Conservation (phyloP, 2,888 invertebrate genomes). For the Poecilus cupreus region DNA sequence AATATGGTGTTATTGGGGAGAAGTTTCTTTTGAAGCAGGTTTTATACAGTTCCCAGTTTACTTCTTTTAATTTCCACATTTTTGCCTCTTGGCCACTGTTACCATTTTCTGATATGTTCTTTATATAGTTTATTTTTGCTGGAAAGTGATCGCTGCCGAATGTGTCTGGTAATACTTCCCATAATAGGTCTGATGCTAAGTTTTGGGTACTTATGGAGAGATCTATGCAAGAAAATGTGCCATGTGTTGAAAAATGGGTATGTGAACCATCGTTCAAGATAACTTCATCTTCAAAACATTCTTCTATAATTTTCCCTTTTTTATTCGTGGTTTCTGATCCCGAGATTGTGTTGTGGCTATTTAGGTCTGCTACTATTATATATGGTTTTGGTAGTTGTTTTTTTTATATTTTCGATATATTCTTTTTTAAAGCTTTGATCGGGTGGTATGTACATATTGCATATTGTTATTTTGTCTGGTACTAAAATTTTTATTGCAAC, state of each 20-base stretch:
- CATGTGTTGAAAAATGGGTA: constrained; percentile 56
- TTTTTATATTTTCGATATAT: constrained; percentile 42
- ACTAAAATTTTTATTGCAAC: constrained; percentile 52
- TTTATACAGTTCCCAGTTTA: constrained; percentile 60
- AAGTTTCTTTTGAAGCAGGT: too few relatives aligned
- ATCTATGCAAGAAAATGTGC: constrained; percentile 59
- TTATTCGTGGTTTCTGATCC: constrained; percentile 57
- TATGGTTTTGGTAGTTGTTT: constrained; percentile 61
- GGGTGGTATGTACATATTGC: constrained; percentile 61
- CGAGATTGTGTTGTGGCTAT: constrained; percentile 61
- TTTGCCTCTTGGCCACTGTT: background rate
- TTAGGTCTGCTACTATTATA: constrained; percentile 61
- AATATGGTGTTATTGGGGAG: too few relatives aligned
- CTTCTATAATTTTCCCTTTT: constrained; percentile 60
- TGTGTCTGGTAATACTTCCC: constrained; percentile 26
- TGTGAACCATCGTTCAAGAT: background rate
- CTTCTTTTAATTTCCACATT: constrained; percentile 61
- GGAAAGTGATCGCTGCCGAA: constrained; percentile 63
- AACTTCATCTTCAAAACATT: constrained; percentile 9
- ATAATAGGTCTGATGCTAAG: constrained; percentile 47
- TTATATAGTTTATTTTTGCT: background rate
- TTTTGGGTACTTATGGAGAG: constrained; percentile 51
- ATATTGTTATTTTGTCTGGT: constrained; percentile 49
- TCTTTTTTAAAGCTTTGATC: background rate
- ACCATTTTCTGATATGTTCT: constrained; percentile 8